These are phyloP conservation scores for Colletes collaris DNA, from an alignment of 2,888 invertebrate species.

Conservation along the genomic window DNA sequence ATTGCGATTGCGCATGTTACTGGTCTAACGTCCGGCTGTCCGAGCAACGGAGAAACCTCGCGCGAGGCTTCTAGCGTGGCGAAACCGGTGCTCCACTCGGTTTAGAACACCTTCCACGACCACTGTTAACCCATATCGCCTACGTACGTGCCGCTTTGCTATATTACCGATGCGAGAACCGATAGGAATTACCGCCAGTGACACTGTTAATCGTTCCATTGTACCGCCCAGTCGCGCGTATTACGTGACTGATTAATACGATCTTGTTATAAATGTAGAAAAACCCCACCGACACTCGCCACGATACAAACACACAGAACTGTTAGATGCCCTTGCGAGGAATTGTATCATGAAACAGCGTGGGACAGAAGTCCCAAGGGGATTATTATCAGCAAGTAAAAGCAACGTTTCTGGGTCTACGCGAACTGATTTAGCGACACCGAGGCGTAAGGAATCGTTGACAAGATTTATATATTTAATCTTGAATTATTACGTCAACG, in stretches of 20 bases:
- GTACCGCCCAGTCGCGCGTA: constrained; percentile 13
- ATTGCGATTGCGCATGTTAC: constrained; percentile 65
- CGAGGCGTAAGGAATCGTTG: no score
- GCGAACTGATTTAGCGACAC: no score
- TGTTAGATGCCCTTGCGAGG: constrained; percentile 10
- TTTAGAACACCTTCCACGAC: constrained; percentile 42
- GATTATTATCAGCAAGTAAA: no score
- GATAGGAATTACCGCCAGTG: constrained; percentile 43
- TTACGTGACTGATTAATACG: constrained; percentile 24
- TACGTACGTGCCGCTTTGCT: constrained; percentile 19
- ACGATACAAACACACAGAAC: constrained; percentile 1
- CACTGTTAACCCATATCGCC: constrained; percentile 55
- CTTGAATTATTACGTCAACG: no score
- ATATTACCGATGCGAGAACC: constrained; percentile 29
- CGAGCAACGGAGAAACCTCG: constrained; percentile 11
- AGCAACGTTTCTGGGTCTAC: no score
- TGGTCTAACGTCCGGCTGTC: constrained; percentile 42
- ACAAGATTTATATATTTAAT: no score
- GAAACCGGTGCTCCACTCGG: constrained; percentile 39
- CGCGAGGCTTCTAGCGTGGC: constrained; percentile 38
- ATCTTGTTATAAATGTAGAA: constrained; percentile 18
- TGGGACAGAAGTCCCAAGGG: background rate
- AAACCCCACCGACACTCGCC: constrained; percentile 3
- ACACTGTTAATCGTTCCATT: constrained; percentile 51
- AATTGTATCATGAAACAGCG: background rate